phyloP scores from a whole-genome alignment of 2,888 invertebrate genomes.

The Cerceris rybyensis region DNA sequence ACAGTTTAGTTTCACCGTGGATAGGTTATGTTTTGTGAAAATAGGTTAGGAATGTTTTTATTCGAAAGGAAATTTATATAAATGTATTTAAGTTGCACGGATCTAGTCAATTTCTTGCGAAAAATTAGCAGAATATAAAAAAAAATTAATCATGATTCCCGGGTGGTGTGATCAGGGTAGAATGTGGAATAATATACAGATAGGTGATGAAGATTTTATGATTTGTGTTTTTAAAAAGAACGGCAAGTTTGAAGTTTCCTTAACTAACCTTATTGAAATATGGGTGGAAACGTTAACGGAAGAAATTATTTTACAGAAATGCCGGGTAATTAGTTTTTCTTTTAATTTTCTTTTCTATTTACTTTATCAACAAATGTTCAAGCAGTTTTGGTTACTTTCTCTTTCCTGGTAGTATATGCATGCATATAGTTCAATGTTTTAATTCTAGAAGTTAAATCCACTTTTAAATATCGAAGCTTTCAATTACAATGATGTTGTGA shows the following conservation, averaged over 20 bases:
- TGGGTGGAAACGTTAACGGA: conserved; percentile 64
- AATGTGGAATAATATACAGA: conserved; percentile 55
- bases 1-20: neutral
- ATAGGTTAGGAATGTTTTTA: conserved; percentile 16
- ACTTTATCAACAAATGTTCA: neutral
- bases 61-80: neutral
- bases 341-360: conserved; percentile 9
- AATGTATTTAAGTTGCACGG: too few species aligned
- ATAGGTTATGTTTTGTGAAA: conserved; percentile 17
- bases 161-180: conserved; percentile 16
- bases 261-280: conserved; percentile 66
- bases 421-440: neutral
- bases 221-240: conserved; percentile 47
- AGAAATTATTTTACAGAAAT: conserved; percentile 62
- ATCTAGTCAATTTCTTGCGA: neutral
- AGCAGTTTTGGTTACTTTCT: neutral
- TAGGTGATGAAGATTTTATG: conserved; percentile 49
- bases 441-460: conserved; percentile 73
- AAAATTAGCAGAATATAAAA: conserved; percentile 1
- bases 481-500: conserved; percentile 62
- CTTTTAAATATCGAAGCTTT: conserved; percentile 65
- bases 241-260: conserved; percentile 45
- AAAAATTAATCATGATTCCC: conserved; percentile 13
- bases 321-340: conserved; percentile 60
- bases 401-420: neutral